Evolutionary conservation across 2,888 invertebrate species (phyloP).

Genomic region (Halictus quadricinctus): DNA sequence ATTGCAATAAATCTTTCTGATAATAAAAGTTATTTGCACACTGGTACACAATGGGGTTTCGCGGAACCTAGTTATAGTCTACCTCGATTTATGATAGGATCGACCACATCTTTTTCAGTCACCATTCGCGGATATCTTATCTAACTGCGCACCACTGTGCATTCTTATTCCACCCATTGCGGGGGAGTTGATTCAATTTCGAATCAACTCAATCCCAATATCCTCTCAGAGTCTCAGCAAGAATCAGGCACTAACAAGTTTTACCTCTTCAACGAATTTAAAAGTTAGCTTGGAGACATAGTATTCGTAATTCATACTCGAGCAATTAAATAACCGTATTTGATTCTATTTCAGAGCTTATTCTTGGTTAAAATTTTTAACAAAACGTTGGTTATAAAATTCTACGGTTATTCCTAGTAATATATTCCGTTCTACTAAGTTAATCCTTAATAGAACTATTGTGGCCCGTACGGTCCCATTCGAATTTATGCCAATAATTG

Average conservation of each 20-base stretch:
- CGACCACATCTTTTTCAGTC: too few species aligned
- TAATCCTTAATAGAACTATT: too few species aligned
- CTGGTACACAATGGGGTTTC: background rate
- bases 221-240: background rate
- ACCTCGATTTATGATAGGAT: background rate
- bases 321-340: background rate
- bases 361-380: too few species aligned
- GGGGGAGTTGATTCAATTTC: background rate
- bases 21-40: background rate
- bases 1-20: background rate
- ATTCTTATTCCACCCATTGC: background rate
- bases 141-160: background rate
- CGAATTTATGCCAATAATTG: too few species aligned
- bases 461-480: too few species aligned
- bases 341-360: too few species aligned
- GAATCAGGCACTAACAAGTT: background rate
- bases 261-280: background rate
- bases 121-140: background rate
- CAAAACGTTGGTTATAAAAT: too few species aligned
- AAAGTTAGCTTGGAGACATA: background rate
- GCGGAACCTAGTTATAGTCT: background rate
- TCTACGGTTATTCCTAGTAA: too few species aligned
- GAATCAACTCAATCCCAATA: background rate
- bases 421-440: too few species aligned
- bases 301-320: background rate